Base-by-base conservation (phyloP, 1,140 invertebrate species). In the Trachelipus rathkii region DNA sequence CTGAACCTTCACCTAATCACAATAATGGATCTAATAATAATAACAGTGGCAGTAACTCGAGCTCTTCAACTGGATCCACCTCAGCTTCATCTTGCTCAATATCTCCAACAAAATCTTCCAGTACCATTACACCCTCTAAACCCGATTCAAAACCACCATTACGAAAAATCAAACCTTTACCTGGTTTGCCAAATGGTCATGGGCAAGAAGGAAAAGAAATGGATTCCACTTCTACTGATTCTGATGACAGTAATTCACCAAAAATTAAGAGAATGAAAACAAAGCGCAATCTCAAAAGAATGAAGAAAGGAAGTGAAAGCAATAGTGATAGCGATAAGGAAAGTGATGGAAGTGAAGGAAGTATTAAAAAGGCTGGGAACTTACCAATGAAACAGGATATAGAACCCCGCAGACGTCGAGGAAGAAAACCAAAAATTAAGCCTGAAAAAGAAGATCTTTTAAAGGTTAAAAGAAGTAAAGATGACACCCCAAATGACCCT, bases 221-320 rank as follows among this genome's bases (percentile, higher is more conserved):
- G n/a, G 81, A 77, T 43, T 76, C 80, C 8, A 79, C 75, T 23
- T 79, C 80, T 21, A 82, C 69, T 0, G 80, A 82, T 71, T 79
- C 80, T 19, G 78, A 79, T 72, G 78, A 81, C 13, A 75, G 74
- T 71, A 67, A 71, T 11, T 72, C 77, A 60, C 75, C 73, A 44
- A 79, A 79, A 60, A 72, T 77, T 10, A 81, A 81, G 44, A 72
- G 77, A n/a, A 74, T 76, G n/a, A 78, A 78, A 69, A 71, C 72
- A 67, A 78, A 79, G 69, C 78, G 79, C 72, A 75, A 77, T 71
- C 13, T 78, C 44, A 76, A 75, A 75, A 74, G 77, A 44, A 74
- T 77, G 46, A 82, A 88, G 71, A 90, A 89, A 82, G 89, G 89
- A 81, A 90, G 89, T 83, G 89, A 90, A 68, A 89, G 87, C 81